Evolutionary conservation across 1,140 invertebrate species (phyloP).

Genomic region (Oppia nitens): DNA sequence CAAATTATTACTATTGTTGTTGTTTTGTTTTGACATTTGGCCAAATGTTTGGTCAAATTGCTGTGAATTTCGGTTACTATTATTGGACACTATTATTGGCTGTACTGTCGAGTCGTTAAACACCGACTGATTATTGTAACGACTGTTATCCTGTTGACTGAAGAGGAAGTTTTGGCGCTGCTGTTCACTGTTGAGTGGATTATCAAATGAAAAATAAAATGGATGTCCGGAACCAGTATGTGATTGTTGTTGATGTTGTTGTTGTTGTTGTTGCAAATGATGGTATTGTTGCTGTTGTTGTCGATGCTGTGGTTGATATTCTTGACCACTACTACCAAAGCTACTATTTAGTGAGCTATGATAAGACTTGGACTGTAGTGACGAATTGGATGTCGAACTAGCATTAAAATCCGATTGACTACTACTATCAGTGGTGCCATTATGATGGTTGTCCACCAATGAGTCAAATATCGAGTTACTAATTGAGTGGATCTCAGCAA

Average conservation of each 20-base stretch:
- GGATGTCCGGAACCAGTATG: background rate
- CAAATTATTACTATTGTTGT: too few relatives aligned
- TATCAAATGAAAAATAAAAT: too few relatives aligned
- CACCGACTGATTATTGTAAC: too few relatives aligned
- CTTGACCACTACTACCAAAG: background rate
- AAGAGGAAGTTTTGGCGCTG: too few relatives aligned
- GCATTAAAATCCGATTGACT: background rate
- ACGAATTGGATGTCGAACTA: background rate
- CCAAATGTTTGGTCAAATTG: too few relatives aligned
- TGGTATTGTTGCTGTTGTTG: background rate
- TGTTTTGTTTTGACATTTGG: too few relatives aligned
- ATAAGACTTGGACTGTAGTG: background rate
- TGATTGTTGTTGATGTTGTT: background rate
- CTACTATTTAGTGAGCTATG: background rate
- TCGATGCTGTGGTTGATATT: background rate
- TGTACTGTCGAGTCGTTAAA: too few relatives aligned
- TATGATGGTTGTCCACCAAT: background rate
- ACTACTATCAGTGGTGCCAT: background rate
- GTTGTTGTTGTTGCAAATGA: background rate
- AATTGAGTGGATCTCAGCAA: background rate
- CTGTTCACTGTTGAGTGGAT: too few relatives aligned
- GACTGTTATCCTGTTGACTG: too few relatives aligned
- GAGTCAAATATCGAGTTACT: background rate
- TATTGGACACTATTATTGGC: too few relatives aligned
- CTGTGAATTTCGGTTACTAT: too few relatives aligned